Evolutionary conservation across 2,113 vertebrate species (phyloP).

Genomic region (Microcebus lehilahytsara): DNA sequence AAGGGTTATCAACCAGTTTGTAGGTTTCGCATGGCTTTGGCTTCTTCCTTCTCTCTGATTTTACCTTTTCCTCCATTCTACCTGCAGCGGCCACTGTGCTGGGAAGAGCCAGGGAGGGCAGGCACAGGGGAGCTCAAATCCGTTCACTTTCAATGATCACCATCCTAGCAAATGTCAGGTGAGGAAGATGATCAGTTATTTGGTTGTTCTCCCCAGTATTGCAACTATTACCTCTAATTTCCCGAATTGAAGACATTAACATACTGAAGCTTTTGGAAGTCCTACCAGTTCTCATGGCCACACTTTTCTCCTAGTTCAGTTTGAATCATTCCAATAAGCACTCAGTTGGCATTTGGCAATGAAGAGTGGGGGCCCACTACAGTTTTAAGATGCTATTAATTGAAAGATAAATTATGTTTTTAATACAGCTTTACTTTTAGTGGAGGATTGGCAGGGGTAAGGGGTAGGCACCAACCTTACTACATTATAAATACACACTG

Average conservation of each 20-base stretch:
- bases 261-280: not conserved
- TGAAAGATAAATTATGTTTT: not conserved
- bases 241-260: not conserved
- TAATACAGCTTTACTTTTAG: not conserved
- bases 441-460: not conserved
- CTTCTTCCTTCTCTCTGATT: not conserved
- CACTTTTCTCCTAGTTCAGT: not conserved
- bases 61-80: not conserved
- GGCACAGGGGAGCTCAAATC: not conserved
- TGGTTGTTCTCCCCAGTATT: not conserved
- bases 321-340: conserved; percentile 31
- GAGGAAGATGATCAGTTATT: not conserved
- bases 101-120: not conserved
- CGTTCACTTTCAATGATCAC: not conserved
- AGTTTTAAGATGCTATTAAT: not conserved
- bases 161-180: not conserved
- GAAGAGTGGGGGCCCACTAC: not conserved
- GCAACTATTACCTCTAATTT: not conserved
- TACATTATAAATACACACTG: not conserved
- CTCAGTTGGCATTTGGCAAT: not conserved
- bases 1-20: not conserved
- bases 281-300: not conserved
- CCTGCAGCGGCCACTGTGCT: not conserved
- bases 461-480: not conserved
- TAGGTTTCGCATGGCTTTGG: not conserved